Conservation (phyloP, 2,113 vertebrate genomes). For the Bufo gargarizans region DNA sequence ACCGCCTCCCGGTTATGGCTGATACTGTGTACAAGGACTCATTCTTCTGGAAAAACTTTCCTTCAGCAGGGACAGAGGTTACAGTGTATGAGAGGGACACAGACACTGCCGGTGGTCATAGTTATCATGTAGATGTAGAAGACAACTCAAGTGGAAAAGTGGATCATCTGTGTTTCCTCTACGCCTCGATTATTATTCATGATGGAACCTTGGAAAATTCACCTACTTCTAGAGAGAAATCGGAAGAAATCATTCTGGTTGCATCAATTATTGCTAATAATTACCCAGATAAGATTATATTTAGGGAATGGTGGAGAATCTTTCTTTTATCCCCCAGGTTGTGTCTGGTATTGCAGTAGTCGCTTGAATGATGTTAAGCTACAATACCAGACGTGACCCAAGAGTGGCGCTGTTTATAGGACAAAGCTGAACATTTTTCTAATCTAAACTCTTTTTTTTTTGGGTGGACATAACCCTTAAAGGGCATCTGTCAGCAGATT, state of each 20-base stretch:
- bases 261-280: not conserved
- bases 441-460: too few species aligned
- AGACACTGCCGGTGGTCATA: constrained; percentile 1
- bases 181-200: not conserved
- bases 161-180: not conserved
- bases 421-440: too few species aligned
- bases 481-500: too few species aligned
- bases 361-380: too few species aligned
- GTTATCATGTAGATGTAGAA: constrained; percentile 9
- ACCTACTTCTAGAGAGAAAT: not conserved
- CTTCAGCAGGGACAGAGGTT: constrained; percentile 14
- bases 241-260: not conserved
- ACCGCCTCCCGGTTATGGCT: not conserved
- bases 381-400: too few species aligned
- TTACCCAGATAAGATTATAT: not conserved
- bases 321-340: too few species aligned
- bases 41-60: not conserved
- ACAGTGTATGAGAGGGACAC: not conserved
- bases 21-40: not conserved
- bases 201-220: not conserved
- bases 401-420: too few species aligned
- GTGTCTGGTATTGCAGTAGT: too few species aligned
- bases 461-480: too few species aligned
- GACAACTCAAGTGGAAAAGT: constrained; percentile 18
- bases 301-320: too few species aligned